Conservation (phyloP, 2,888 invertebrate genomes). For the Synanthedon myopaeformis region DNA sequence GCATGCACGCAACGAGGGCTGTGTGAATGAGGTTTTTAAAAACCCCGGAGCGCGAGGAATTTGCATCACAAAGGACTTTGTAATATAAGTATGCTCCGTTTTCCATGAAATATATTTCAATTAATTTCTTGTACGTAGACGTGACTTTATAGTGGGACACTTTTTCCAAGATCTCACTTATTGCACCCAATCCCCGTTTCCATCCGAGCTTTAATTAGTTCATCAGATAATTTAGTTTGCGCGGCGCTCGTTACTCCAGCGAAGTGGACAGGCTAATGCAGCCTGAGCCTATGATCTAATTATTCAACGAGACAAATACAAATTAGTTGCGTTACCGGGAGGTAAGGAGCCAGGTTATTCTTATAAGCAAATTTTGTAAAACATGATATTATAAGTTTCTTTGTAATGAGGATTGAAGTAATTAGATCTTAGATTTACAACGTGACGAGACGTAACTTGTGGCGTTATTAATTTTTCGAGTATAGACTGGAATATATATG, state of each 20-base stretch:
- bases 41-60: too few relatives aligned
- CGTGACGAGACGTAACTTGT: too few relatives aligned
- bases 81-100: too few relatives aligned
- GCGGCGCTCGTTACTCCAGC: slow-evolving; percentile 44
- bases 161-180: slow-evolving; percentile 20
- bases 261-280: slow-evolving; percentile 48
- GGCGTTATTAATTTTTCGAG: too few relatives aligned
- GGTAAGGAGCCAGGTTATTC: neutral
- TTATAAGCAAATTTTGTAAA: neutral
- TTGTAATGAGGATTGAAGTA: too few relatives aligned
- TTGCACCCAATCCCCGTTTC: slow-evolving; percentile 31
- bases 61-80: too few relatives aligned
- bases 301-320: slow-evolving; percentile 50
- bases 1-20: too few relatives aligned
- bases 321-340: slow-evolving; percentile 24
- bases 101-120: too few relatives aligned
- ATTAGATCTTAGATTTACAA: too few relatives aligned
- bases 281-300: slow-evolving; percentile 51
- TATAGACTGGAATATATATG: too few relatives aligned
- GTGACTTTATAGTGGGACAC: neutral
- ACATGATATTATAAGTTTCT: too few relatives aligned
- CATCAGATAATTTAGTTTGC: slow-evolving; percentile 56
- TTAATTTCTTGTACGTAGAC: neutral
- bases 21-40: too few relatives aligned
- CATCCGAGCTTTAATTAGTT: slow-evolving; percentile 47